Conservation (phyloP, 2,888 invertebrate genomes). For the Leucophenga montana region DNA sequence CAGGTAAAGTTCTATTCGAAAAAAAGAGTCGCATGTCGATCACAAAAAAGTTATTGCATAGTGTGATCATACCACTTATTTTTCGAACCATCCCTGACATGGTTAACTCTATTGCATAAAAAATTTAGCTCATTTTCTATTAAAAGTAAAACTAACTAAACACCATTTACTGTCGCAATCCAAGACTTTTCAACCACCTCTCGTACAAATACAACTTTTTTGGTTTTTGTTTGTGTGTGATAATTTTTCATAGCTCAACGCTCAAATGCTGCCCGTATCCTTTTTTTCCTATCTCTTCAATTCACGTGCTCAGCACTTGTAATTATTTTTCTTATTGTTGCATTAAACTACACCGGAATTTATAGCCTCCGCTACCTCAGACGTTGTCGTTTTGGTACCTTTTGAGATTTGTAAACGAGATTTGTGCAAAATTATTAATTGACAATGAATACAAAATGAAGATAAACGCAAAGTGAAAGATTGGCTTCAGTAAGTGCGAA, state of each 20-base stretch:
- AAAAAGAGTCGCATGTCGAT: too few species aligned
- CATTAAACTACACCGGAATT: conserved; percentile 64
- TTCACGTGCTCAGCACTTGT: conserved; percentile 66
- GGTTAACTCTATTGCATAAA: too few species aligned
- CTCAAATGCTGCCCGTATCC: conserved; percentile 1
- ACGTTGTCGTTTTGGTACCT: neutral
- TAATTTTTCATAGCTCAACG: conserved; percentile 18
- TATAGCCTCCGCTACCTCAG: conserved; percentile 45
- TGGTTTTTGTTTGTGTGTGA: neutral
- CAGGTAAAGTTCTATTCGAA: too few species aligned
- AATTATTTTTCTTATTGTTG: conserved; percentile 68
- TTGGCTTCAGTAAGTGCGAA: neutral
- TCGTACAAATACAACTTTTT: neutral
- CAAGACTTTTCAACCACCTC: too few species aligned
- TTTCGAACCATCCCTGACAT: too few species aligned
- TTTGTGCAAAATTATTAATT: conserved; percentile 60
- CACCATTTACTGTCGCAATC: too few species aligned
- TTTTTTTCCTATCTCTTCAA: conserved; percentile 28
- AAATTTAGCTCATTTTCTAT: too few species aligned
- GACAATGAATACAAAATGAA: conserved; percentile 38
- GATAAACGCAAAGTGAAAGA: conserved; percentile 6
- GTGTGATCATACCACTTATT: too few species aligned
- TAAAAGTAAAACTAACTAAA: too few species aligned
- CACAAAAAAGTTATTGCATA: too few species aligned
- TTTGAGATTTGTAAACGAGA: conserved; percentile 42